A percentile compares a stretch with the other conserved stretches of the same genome.
phyloP scores from a whole-genome alignment of 1,140 invertebrate species.

The Cyclargus thomasi region DNA sequence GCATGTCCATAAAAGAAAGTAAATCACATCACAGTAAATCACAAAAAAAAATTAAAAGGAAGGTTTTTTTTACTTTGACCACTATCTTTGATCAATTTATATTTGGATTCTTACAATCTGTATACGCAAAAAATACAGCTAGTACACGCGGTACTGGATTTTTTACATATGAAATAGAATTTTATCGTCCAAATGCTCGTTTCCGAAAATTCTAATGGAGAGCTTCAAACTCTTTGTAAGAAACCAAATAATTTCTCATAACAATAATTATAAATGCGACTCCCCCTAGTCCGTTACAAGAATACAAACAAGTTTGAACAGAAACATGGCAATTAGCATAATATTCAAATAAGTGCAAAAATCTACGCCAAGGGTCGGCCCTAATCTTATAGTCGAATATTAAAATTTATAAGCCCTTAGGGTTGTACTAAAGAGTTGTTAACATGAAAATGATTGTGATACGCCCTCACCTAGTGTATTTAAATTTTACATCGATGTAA shows the following conservation, averaged over 20 bases:
- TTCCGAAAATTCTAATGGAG: too few relatives aligned
- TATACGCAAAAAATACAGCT: too few relatives aligned
- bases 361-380: conserved; percentile 33
- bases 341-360: conserved; percentile 61
- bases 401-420: conserved; percentile 53
- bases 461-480: conserved; percentile 32
- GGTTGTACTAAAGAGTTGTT: conserved; percentile 56
- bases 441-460: conserved; percentile 60
- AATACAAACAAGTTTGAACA: conserved; percentile 39
- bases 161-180: too few relatives aligned
- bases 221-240: not conserved
- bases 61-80: too few relatives aligned
- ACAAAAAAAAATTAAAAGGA: too few relatives aligned
- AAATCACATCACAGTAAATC: too few relatives aligned
- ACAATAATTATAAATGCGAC: not conserved
- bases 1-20: too few relatives aligned
- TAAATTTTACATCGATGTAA: not conserved
- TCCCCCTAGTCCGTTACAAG: conserved; percentile 23
- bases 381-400: conserved; percentile 53
- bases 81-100: too few relatives aligned
- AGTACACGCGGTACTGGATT: too few relatives aligned
- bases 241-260: not conserved
- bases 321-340: conserved; percentile 49
- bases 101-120: too few relatives aligned
- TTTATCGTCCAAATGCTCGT: too few relatives aligned